These are phyloP conservation scores for Podocnemis expansa DNA, from an alignment of 2,113 vertebrate species.

Conservation along the genomic window DNA sequence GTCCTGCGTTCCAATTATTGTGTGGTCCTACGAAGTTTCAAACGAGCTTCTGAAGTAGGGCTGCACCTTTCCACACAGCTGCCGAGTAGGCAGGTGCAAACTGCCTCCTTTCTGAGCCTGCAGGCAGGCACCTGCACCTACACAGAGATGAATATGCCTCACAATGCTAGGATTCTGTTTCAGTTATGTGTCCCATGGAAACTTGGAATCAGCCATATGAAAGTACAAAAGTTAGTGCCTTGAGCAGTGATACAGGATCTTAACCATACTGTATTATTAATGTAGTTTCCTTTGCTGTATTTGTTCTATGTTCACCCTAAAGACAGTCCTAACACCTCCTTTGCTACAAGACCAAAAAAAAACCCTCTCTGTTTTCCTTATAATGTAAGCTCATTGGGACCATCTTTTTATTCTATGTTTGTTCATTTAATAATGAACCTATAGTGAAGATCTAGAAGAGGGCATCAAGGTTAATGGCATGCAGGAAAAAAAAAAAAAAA, in stretches of 20 bases:
- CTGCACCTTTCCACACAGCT: not conserved
- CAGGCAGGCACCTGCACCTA: not conserved
- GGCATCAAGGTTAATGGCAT: not conserved
- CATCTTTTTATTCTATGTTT: not conserved
- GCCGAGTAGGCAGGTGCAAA: not conserved
- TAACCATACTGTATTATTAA: rapidly evolving
- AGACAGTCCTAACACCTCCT: not conserved
- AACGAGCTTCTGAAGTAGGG: not conserved
- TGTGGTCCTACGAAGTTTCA: not conserved
- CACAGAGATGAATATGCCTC: not conserved
- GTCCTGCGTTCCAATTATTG: not conserved
- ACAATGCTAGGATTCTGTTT: too few relatives aligned
- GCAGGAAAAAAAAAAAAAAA: not conserved
- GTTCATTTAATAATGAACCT: not conserved
- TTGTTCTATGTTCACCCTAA: not conserved
- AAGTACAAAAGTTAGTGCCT: too few relatives aligned
- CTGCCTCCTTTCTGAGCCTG: not conserved
- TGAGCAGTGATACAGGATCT: not conserved
- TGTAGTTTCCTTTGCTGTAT: not conserved
- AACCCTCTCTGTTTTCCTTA: not conserved
- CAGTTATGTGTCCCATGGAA: too few relatives aligned
- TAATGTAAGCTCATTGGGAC: not conserved
- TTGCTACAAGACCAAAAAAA: not conserved
- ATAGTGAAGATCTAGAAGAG: not conserved
- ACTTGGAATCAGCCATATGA: too few relatives aligned